Evolutionary conservation across 2,797 vertebrate genomes (phyloP).

Genomic region (Urophycis tenuis): DNA sequence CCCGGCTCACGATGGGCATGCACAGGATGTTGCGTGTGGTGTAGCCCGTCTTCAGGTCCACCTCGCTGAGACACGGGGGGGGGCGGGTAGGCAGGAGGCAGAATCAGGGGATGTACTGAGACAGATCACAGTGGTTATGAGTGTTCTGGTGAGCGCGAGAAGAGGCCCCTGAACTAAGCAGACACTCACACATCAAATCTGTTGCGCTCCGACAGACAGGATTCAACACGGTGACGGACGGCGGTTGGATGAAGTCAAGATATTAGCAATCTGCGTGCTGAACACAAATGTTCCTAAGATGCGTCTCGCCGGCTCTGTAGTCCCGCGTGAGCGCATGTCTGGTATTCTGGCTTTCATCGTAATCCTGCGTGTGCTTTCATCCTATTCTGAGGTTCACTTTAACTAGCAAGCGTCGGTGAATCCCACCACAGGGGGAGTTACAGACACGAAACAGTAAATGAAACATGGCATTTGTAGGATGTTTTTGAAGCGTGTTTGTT

Average conservation of each 20-base stretch:
- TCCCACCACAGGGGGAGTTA: background rate
- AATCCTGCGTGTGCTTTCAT: too few species aligned
- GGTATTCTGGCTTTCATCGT: background rate
- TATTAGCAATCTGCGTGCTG: background rate
- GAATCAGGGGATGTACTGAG: background rate
- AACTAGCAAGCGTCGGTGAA: too few species aligned
- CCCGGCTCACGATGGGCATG: conserved; percentile 98
- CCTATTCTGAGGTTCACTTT: background rate
- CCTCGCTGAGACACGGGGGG: conserved; percentile 75
- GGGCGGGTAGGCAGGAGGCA: background rate
- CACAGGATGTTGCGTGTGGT: conserved; percentile 97
- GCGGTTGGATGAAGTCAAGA: background rate
- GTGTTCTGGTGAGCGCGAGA: background rate
- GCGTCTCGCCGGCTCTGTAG: background rate
- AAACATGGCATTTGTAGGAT: background rate
- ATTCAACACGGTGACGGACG: background rate
- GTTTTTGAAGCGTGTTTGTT: background rate
- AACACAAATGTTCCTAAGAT: background rate
- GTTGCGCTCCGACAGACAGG: background rate
- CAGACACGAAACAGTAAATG: background rate
- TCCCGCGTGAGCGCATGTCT: background rate
- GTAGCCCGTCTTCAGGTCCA: conserved; percentile 98
- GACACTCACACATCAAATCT: background rate
- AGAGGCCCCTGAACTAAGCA: background rate
- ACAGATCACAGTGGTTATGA: background rate